Base-by-base conservation (phyloP, 2,888 invertebrate genomes). In the Phortica magna region DNA sequence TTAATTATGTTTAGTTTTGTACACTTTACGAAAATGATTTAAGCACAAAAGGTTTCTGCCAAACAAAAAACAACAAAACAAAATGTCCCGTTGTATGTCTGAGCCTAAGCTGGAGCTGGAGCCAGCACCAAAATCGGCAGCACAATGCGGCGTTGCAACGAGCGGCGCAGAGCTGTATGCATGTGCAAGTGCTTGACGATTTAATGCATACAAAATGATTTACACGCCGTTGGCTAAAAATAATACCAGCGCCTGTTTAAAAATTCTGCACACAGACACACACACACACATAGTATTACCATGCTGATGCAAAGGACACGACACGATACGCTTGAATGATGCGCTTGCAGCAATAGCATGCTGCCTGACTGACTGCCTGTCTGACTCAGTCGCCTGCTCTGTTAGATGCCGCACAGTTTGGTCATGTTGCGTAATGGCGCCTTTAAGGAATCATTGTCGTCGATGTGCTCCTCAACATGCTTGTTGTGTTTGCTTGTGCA, bases 181-280 rank as follows among this genome's bases (percentile, higher is more conserved):
- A 12, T 48, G 48, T 14, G 48, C 9, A 48, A 48, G 48, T 48
- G 14, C 14, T 48, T 84, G 84, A 83, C 88, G 85, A 84, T 87
- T 87, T 88, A 88, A 88, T 88, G 88, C 88, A 88, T 88, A 87
- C 85, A 87, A 87, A 88, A 88, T 88, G 88, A 85, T 84, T 84
- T 84, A 87, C 84, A 87, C 82, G 83, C 84, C 85, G 83, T 81
- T 84, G 82, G 84, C 83, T 81, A 86, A 83, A 84, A 82, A 87
- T 83, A 85, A 87, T 87, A 82, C 80, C 64, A 81, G 79, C 48
- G 65, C 53, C 42, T 55, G 75, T 61, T 75, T 75, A 42, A 75
- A 75, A 75, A 75, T 59, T 59, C 68, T 43, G 17, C 42, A 17
- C 68, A 17, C 68, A 19, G 17, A 68, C 43, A 68, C 43, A 7